phyloP scores from a whole-genome alignment of 2,888 invertebrate genomes.

The Sicus ferrugineus region DNA sequence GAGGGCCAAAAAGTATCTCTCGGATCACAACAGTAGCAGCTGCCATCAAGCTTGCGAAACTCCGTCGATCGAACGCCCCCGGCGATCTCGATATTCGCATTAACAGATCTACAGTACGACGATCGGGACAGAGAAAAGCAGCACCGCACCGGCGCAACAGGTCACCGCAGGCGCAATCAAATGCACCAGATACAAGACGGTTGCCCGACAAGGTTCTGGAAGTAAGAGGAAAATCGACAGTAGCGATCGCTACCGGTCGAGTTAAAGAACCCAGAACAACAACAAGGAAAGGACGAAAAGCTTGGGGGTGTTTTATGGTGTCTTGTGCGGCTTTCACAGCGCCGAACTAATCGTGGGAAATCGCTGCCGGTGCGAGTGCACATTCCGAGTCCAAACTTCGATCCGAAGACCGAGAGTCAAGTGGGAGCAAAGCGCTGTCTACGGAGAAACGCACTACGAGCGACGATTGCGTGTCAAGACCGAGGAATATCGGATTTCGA shows the following conservation, averaged over 20 bases:
- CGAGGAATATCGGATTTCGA: constrained; percentile 8
- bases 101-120: constrained; percentile 42
- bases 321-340: constrained; percentile 10
- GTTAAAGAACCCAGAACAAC: background rate
- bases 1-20: background rate
- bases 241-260: background rate
- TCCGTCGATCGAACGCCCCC: constrained; percentile 34
- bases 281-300: constrained; percentile 16
- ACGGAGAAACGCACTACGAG: background rate
- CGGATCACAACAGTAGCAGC: background rate
- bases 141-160: too few relatives aligned
- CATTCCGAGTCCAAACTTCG: constrained; percentile 1
- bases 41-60: background rate
- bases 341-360: constrained; percentile 26
- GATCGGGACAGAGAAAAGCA: too few relatives aligned
- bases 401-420: background rate
- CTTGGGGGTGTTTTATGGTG: constrained; percentile 21
- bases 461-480: constrained; percentile 24
- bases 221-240: background rate
- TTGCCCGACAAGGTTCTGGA: constrained; percentile 7
- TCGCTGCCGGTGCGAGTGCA: constrained; percentile 14
- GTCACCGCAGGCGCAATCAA: background rate
- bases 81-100: constrained; percentile 45
- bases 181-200: constrained; percentile 1
- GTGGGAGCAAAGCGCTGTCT: background rate